Evolutionary conservation across 2,888 invertebrate genomes (phyloP).

Genomic region (Tethea ocularis): DNA sequence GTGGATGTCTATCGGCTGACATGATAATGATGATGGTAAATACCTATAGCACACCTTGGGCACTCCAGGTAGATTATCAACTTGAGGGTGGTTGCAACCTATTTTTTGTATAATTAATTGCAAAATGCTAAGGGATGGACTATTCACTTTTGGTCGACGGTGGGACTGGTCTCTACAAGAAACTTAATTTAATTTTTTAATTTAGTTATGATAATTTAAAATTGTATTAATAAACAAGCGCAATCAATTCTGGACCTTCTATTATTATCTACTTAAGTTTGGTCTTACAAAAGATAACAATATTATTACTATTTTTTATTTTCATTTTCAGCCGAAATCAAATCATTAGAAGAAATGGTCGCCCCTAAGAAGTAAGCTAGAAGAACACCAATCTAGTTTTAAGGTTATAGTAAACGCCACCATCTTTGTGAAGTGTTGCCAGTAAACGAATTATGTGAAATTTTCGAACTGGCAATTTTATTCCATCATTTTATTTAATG

Average conservation of each 20-base stretch:
- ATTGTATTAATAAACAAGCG: neutral
- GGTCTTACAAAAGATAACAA: neutral
- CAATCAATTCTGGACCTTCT: no score
- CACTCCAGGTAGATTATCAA: no score
- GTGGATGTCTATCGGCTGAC: no score
- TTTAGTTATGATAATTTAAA: no score
- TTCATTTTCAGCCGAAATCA: conserved; percentile 76
- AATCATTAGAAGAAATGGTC: conserved; percentile 68
- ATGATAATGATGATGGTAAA: no score
- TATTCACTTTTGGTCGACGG: no score
- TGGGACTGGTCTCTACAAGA: no score
- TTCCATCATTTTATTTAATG: conserved; percentile 57
- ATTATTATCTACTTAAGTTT: neutral
- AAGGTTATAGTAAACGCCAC: conserved; percentile 57
- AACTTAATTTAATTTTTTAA: no score
- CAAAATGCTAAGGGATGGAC: no score
- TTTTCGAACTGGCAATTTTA: conserved; percentile 35
- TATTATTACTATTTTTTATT: conserved; percentile 1
- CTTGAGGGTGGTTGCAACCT: no score
- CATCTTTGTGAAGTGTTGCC: conserved; percentile 51
- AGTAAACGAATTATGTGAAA: conserved; percentile 24
- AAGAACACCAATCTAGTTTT: conserved; percentile 40
- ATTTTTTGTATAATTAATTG: no score
- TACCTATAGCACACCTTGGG: no score
- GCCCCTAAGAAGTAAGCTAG: conserved; percentile 52